Conservation (phyloP, 1,140 invertebrate genomes). For the Eupristina koningsbergeri region DNA sequence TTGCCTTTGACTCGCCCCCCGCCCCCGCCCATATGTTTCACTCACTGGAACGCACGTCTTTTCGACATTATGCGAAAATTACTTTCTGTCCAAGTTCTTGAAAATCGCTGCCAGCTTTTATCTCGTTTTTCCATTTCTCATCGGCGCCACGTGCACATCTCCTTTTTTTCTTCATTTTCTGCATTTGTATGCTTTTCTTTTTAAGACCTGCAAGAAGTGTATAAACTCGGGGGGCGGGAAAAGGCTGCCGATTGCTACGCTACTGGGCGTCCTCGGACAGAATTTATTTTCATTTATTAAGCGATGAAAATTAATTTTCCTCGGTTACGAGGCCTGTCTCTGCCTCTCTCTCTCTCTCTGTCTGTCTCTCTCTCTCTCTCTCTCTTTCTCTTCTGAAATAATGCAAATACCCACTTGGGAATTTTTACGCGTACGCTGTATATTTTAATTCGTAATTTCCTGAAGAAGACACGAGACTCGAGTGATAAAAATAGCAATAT, state of each 20-base stretch:
- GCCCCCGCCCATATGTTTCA: no score
- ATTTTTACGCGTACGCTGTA: neutral
- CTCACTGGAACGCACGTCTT: constrained; percentile 50
- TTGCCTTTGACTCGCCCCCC: neutral
- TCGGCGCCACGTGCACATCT: neutral
- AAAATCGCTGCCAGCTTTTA: constrained; percentile 33
- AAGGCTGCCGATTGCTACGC: neutral
- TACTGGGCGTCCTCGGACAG: neutral
- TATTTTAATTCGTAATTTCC: constrained; percentile 13
- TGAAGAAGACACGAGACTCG: neutral
- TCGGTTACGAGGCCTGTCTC: neutral
- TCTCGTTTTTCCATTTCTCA: neutral
- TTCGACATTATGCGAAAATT: constrained; percentile 60
- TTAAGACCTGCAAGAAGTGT: neutral
- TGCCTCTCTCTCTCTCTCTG: no score
- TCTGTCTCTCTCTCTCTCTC: no score
- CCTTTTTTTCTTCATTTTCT: constrained; percentile 4
- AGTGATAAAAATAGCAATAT: neutral
- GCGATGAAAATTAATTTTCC: neutral
- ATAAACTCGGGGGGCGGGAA: neutral
- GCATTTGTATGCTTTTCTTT: neutral
- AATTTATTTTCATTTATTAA: constrained; percentile 5
- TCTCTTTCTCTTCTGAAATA: no score
- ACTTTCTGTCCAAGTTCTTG: constrained; percentile 54
- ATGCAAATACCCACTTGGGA: neutral